Evolutionary conservation across 1,140 invertebrate species (phyloP).

Genomic region (Solenopsis invicta): DNA sequence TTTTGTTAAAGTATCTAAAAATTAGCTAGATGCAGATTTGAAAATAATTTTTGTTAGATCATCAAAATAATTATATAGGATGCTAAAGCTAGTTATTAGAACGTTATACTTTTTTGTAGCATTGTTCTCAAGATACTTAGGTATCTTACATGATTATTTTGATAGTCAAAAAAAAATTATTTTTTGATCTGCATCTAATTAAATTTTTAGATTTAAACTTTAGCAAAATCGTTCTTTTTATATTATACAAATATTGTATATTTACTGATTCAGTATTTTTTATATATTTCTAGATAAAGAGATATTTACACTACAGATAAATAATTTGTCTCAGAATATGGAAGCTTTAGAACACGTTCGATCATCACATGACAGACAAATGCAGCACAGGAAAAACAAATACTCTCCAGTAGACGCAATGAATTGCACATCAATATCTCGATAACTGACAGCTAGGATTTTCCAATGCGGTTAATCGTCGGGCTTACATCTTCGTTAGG

Average conservation of each 20-base stretch:
- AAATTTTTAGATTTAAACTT: no score
- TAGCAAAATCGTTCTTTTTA: no score
- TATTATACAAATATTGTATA: neutral
- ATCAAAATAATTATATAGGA: no score
- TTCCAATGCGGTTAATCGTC: conserved; percentile 60
- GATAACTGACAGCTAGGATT: conserved; percentile 50
- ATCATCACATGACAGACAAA: conserved; percentile 9
- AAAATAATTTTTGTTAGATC: no score
- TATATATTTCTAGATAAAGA: neutral
- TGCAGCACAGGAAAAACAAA: conserved; percentile 15
- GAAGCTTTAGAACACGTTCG: neutral
- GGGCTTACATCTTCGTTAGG: conserved; percentile 64
- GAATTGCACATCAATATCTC: conserved; percentile 49
- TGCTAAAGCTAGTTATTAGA: no score
- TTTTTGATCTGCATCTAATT: no score
- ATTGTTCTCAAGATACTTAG: no score
- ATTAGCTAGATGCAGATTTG: no score
- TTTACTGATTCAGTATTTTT: neutral
- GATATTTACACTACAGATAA: neutral
- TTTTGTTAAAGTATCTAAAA: no score
- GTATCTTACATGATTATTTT: no score
- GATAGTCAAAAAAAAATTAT: no score
- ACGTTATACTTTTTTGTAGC: no score
- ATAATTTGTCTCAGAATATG: conserved; percentile 3
- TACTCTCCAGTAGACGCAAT: conserved; percentile 18